A percentile compares a stretch with the other conserved stretches of the same genome.
Conservation (phyloP, 1,140 invertebrate species). For the Trissolcus basalis region DNA sequence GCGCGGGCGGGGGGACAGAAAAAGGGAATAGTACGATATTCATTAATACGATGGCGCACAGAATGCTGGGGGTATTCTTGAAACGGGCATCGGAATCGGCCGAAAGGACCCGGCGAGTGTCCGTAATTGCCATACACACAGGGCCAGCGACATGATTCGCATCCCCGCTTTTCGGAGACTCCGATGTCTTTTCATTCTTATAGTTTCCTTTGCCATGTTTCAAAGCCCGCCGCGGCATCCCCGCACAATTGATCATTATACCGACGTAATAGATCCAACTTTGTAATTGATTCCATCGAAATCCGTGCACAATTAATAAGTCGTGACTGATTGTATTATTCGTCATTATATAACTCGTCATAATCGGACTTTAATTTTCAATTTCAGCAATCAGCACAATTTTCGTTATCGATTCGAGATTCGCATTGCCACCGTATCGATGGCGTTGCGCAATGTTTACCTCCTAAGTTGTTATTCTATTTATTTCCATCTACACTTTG, state of each 20-base stretch:
- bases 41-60: slow-evolving; percentile 61
- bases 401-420: too few relatives aligned
- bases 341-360: too few relatives aligned
- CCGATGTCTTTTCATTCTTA: slow-evolving; percentile 13
- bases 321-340: too few relatives aligned
- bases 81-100: slow-evolving; percentile 44
- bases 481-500: slow-evolving; percentile 25
- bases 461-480: slow-evolving; percentile 11
- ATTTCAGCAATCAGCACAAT: too few relatives aligned
- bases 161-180: slow-evolving; percentile 9
- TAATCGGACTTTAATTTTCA: too few relatives aligned
- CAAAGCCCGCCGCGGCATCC: slow-evolving; percentile 30
- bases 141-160: slow-evolving; percentile 43
- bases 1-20: slow-evolving; percentile 41
- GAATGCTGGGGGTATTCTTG: slow-evolving; percentile 66
- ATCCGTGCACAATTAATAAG: too few relatives aligned
- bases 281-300: slow-evolving; percentile 41
- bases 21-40: slow-evolving; percentile 64
- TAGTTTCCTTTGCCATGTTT: slow-evolving; percentile 21
- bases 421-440: too few relatives aligned
- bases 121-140: slow-evolving; percentile 49
- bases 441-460: neutral
- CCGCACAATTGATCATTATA: slow-evolving; percentile 49
- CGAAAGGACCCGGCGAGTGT: slow-evolving; percentile 36
- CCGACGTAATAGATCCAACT: slow-evolving; percentile 38